Evolutionary conservation across 2,888 invertebrate genomes (phyloP).

Genomic region (Folsomia manolachei): DNA sequence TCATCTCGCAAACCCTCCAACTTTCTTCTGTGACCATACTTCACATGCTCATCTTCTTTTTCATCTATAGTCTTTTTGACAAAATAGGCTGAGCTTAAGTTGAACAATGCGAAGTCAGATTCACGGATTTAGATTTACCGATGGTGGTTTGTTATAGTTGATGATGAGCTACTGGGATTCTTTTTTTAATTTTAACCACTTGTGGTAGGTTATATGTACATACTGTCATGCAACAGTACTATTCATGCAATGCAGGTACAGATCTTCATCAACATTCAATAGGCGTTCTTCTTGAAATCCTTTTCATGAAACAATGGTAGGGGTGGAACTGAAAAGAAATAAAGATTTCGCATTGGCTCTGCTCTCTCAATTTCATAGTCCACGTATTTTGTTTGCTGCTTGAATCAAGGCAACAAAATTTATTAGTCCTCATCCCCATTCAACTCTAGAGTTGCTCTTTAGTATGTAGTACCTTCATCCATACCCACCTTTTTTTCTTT

Average conservation of each 20-base stretch:
- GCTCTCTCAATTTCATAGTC: neutral
- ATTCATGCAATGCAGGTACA: no score
- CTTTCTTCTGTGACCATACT: neutral
- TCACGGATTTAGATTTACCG: no score
- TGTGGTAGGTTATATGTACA: neutral
- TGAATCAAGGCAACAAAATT: neutral
- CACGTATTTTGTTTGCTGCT: neutral
- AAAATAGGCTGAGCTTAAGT: no score
- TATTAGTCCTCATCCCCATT: neutral
- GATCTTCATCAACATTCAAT: neutral
- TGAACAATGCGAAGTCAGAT: no score
- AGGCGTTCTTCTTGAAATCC: neutral
- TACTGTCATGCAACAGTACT: no score
- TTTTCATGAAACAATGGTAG: neutral
- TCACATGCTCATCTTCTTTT: neutral
- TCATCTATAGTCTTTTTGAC: neutral
- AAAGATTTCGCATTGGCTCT: slow-evolving; percentile 1
- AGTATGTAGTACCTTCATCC: neutral
- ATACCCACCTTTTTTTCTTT: neutral
- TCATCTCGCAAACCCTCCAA: neutral
- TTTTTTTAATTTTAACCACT: neutral
- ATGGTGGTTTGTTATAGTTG: no score
- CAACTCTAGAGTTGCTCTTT: neutral
- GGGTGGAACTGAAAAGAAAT: neutral
- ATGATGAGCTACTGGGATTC: no score